Evolutionary conservation across 2,113 vertebrate species (phyloP).

Genomic region (Anthoscopus minutus): DNA sequence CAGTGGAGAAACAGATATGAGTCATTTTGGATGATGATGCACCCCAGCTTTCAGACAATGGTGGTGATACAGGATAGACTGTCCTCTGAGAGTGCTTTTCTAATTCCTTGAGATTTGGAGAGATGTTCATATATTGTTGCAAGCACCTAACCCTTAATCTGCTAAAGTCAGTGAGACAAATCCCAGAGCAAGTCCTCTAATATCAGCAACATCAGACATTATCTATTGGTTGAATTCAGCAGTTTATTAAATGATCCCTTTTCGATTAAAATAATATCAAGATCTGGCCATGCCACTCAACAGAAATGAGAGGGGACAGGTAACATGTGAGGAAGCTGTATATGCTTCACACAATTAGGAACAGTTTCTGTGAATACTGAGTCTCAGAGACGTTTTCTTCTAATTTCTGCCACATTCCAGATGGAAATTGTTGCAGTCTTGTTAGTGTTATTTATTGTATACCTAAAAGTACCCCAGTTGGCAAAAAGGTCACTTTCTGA

Average conservation of each 20-base stretch:
- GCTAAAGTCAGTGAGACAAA: neutral
- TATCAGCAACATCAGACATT: neutral
- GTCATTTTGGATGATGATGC: neutral
- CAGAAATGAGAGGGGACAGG: neutral
- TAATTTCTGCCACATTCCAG: neutral
- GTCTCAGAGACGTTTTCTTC: neutral
- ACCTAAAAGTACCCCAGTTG: neutral
- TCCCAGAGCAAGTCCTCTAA: neutral
- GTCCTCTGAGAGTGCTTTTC: neutral
- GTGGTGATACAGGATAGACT: neutral
- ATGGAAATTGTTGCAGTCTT: neutral
- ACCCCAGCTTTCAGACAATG: neutral
- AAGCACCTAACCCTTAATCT: neutral
- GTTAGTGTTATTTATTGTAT: neutral
- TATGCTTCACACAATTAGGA: neutral
- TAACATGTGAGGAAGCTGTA: neutral
- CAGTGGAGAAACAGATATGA: neutral
- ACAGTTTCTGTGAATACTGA: neutral
- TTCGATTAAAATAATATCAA: neutral
- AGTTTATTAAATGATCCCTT: neutral
- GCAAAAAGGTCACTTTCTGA: neutral
- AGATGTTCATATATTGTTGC: neutral
- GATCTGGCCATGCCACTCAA: neutral
- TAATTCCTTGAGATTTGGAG: neutral
- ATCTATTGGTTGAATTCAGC: neutral